These are phyloP conservation scores for Ophion costatus DNA, from an alignment of 2,888 invertebrate genomes.

Conservation along the genomic window DNA sequence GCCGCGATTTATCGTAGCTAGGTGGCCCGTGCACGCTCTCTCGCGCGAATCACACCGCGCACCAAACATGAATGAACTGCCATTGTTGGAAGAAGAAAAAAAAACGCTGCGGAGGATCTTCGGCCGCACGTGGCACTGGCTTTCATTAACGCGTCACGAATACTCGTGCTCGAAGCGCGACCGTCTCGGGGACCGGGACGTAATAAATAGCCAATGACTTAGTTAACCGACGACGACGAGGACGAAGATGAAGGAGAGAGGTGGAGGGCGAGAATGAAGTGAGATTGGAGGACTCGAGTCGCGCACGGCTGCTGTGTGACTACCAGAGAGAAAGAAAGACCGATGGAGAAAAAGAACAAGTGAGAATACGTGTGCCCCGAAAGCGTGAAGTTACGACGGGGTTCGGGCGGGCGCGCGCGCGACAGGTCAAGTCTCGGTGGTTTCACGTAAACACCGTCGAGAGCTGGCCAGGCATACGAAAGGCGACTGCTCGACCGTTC, in stretches of 20 bases:
- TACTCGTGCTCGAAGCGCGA: constrained; percentile 51
- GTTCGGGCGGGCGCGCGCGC: constrained; percentile 60
- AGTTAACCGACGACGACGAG: constrained; percentile 71
- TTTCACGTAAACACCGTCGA: constrained; percentile 31
- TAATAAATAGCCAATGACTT: constrained; percentile 81
- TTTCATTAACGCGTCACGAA: constrained; percentile 76
- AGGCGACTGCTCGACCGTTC: constrained; percentile 35
- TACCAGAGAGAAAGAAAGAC: constrained; percentile 12
- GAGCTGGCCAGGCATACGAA: constrained; percentile 56
- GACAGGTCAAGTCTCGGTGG: constrained; percentile 64
- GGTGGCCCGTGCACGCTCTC: not conserved
- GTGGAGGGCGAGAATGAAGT: constrained; percentile 42
- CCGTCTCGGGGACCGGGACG: constrained; percentile 71
- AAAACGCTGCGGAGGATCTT: constrained; percentile 45
- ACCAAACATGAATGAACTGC: constrained; percentile 47
- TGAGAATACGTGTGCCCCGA: constrained; percentile 57
- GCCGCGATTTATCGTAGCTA: not conserved
- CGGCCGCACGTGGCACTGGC: constrained; percentile 66
- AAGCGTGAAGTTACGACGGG: constrained; percentile 71
- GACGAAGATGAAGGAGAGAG: constrained; percentile 49
- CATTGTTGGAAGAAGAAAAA: constrained; percentile 33
- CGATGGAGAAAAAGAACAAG: constrained; percentile 1
- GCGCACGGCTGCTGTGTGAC: constrained; percentile 39
- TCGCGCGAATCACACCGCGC: constrained; percentile 1
- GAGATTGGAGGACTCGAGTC: constrained; percentile 41